These are phyloP conservation scores for Tiaroga cobitis DNA, from an alignment of 2,797 vertebrate species.

Conservation along the genomic window DNA sequence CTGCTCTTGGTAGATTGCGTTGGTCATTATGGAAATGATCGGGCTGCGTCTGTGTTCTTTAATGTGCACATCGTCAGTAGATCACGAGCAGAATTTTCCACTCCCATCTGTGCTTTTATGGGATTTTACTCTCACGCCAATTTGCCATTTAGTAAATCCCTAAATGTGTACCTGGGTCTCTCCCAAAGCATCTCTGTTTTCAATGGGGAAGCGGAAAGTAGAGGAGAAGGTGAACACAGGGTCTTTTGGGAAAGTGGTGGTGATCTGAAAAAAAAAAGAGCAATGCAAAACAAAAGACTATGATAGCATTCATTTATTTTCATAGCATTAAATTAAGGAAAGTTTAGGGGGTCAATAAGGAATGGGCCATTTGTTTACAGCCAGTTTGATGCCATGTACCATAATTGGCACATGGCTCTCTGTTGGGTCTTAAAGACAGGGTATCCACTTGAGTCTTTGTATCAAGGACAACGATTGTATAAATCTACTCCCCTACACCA, in stretches of 20 bases:
- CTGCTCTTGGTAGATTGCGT: too few relatives aligned
- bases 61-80: too few relatives aligned
- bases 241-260: conserved; percentile 98
- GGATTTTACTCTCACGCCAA: too few relatives aligned
- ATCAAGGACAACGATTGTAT: not conserved
- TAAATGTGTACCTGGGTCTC: conserved; percentile 89
- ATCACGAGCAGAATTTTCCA: too few relatives aligned
- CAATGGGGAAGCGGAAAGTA: conserved; percentile 92
- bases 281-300: not conserved
- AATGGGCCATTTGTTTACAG: not conserved
- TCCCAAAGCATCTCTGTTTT: conserved; percentile 92
- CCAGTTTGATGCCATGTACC: not conserved
- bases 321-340: not conserved
- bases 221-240: conserved; percentile 96
- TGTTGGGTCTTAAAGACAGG: not conserved
- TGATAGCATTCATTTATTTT: not conserved
- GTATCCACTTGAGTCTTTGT: not conserved
- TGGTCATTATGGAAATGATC: too few relatives aligned
- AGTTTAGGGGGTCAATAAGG: not conserved
- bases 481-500: not conserved
- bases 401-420: not conserved
- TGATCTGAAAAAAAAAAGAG: conserved; percentile 79
- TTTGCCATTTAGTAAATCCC: too few relatives aligned
- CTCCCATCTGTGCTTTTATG: too few relatives aligned
- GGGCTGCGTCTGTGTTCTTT: too few relatives aligned